Conservation (phyloP, 2,888 invertebrate species). For the Alcis repandata region DNA sequence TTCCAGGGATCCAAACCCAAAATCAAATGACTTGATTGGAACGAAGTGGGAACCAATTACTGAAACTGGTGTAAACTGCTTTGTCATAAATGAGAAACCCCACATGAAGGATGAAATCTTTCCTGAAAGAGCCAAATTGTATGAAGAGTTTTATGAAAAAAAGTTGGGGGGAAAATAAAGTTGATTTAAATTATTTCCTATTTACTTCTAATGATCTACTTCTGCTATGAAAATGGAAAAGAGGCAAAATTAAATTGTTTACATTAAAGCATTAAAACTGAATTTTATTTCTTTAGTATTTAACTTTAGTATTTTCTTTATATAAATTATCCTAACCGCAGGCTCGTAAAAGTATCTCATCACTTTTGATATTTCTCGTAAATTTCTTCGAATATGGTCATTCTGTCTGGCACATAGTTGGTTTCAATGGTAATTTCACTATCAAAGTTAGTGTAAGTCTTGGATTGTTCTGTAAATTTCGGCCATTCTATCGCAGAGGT, state of each 20-base stretch:
- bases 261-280: not conserved
- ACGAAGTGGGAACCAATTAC: constrained; percentile 72
- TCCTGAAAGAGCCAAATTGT: constrained; percentile 67
- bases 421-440: constrained; percentile 50
- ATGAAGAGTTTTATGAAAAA: constrained; percentile 65
- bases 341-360: constrained; percentile 10
- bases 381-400: constrained; percentile 59
- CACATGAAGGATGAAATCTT: constrained; percentile 69
- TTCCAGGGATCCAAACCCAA: constrained; percentile 77
- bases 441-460: constrained; percentile 54
- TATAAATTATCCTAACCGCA: too few relatives aligned
- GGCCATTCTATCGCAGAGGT: constrained; percentile 52
- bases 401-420: constrained; percentile 57
- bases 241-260: constrained; percentile 5
- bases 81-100: constrained; percentile 69
- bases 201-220: too few relatives aligned
- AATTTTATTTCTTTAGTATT: too few relatives aligned
- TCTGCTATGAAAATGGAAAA: too few relatives aligned
- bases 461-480: constrained; percentile 45
- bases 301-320: not conserved
- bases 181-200: not conserved
- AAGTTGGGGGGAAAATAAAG: constrained; percentile 30
- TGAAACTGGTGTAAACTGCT: constrained; percentile 57
- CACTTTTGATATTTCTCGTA: constrained; percentile 56
- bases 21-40: constrained; percentile 57